Percentiles rank a stretch among this genome's conserved stretches.
Evolutionary conservation across 2,113 vertebrate species (phyloP).

Genomic region (Girardinichthys multiradiatus): DNA sequence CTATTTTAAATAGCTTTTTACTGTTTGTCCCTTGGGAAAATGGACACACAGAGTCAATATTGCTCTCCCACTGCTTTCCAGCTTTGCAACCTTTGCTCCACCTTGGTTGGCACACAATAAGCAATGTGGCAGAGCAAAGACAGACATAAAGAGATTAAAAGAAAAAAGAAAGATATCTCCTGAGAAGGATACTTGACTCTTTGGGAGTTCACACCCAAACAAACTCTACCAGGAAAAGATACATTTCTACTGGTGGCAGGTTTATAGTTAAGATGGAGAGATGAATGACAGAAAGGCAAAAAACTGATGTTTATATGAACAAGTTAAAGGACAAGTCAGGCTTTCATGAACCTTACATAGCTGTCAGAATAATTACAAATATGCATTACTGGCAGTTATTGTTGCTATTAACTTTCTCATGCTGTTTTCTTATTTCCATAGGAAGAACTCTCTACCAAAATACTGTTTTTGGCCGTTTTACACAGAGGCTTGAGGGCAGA

Average conservation of each 20-base stretch:
- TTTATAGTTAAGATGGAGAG: neutral
- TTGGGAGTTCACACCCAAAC: constrained; percentile 33
- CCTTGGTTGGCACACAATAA: constrained; percentile 34
- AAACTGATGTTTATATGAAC: neutral
- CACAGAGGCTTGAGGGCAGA: no score
- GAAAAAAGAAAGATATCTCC: constrained; percentile 14
- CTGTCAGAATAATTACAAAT: no score
- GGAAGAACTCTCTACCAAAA: no score
- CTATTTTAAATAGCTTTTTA: constrained; percentile 53
- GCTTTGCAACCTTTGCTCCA: constrained; percentile 60
- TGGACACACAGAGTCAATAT: constrained; percentile 38
- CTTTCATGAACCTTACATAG: no score
- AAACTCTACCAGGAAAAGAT: constrained; percentile 14
- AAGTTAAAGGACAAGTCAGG: no score
- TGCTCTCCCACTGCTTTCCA: constrained; percentile 39
- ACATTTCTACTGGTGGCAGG: constrained; percentile 20
- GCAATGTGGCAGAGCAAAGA: constrained; percentile 41
- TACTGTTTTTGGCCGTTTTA: no score
- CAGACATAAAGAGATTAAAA: constrained; percentile 7
- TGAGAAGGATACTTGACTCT: constrained; percentile 21
- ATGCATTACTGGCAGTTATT: no score
- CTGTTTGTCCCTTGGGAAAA: constrained; percentile 44
- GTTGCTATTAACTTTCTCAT: no score
- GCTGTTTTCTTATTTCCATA: no score
- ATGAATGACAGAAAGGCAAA: neutral